Base-by-base conservation (phyloP, 2,113 vertebrate species). In the Rhynchomys soricoides region DNA sequence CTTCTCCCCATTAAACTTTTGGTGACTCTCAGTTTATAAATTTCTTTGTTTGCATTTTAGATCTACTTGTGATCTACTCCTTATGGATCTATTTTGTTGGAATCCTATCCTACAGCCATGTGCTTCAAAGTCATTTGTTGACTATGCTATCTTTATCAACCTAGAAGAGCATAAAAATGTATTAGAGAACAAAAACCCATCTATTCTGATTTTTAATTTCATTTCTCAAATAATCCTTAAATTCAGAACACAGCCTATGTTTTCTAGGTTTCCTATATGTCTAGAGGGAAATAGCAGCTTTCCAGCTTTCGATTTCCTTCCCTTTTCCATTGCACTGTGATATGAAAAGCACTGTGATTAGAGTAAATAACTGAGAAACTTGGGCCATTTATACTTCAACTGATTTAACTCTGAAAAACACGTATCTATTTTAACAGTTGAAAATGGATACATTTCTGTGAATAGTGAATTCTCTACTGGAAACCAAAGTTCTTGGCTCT, bases 401-500 rank as follows among this genome's bases (percentile, higher is more conserved):
- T 52, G 50, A 66, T 92, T 96, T 85, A 93, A 66, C 19, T 94
- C 64, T 91, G 52, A 75, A 90, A 86, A 86, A 71, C n/a, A 64
- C 64, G 85, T 40, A 92, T 43, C 57, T 77, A 66, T 96, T 92
- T 95, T 87, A 95, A 90, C 37, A 92, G 34, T 52, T 96, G 75
- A 71, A 95, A 95, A 71, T 81, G 74, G 37, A 89, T 77, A 24
- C 11, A 71, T 90, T 91, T 89, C 89, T 90, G 29, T 89, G 52
- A 89, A 70, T 59, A 89, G 40, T n/a, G 12, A 94, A 92, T 95
- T 97, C 43, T 43, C 37, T 92, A 95, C 43, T 64, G 81, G 43
- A 82, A 95, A 95, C 22, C 52, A 73, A 81, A 19, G 87, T 86
- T 88, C n/a, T 57, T 73, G 94, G 48, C 37, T 95, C 24, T 74